Percentiles rank a stretch among this genome's conserved stretches.
Conservation (phyloP, 2,113 vertebrate species). For the Odontophorus gujanensis region DNA sequence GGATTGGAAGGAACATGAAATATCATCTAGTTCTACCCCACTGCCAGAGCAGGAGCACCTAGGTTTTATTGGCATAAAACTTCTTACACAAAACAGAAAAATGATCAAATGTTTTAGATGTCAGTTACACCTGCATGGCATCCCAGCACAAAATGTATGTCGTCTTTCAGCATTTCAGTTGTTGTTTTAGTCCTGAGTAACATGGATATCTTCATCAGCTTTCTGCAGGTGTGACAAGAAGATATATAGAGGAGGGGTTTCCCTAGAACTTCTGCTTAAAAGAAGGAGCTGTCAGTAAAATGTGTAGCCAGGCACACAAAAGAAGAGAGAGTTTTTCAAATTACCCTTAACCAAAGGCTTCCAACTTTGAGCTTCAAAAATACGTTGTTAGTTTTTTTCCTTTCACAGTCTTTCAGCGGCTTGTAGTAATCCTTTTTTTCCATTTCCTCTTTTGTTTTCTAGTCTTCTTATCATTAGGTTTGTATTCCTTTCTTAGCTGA, state of each 20-base stretch:
- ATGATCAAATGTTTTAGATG: background rate
- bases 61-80: background rate
- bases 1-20: too few relatives aligned
- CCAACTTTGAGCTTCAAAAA: background rate
- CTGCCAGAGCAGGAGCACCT: too few relatives aligned
- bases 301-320: background rate
- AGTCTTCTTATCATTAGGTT: background rate
- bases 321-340: background rate
- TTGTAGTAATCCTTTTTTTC: background rate
- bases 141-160: background rate
- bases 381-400: background rate
- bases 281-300: constrained; percentile 45
- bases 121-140: background rate
- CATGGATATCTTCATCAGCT: background rate
- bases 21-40: too few relatives aligned
- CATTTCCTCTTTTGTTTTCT: background rate
- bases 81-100: background rate
- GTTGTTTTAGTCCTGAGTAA: constrained; percentile 28
- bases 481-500: background rate
- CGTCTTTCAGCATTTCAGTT: background rate
- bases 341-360: background rate
- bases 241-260: background rate
- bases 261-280: constrained; percentile 23
- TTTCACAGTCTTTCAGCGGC: background rate
- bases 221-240: constrained; percentile 23